phyloP scores from a whole-genome alignment of 2,888 invertebrate genomes.

The Drosophila mayaguana region DNA sequence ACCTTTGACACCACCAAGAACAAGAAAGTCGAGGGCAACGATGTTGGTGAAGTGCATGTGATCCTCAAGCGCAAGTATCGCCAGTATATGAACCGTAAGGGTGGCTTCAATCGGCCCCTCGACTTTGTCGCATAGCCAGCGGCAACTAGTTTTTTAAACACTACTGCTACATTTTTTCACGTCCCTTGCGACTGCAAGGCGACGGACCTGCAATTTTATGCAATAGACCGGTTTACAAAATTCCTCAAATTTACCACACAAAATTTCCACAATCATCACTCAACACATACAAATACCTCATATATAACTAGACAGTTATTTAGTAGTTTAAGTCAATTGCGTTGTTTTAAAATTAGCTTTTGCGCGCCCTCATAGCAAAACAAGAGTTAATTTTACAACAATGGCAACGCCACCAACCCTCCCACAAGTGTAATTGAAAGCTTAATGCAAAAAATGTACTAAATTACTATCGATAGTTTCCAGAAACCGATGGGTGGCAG shows the following conservation, averaged over 20 bases:
- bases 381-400: slow-evolving; percentile 74
- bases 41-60: slow-evolving; percentile 97
- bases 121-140: slow-evolving; percentile 94
- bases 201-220: slow-evolving; percentile 85
- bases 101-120: slow-evolving; percentile 98
- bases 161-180: slow-evolving; percentile 68
- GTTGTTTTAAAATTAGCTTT: slow-evolving; percentile 72
- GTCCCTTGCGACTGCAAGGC: slow-evolving; percentile 55
- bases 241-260: slow-evolving; percentile 73
- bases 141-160: slow-evolving; percentile 48
- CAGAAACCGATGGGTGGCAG: slow-evolving; percentile 18
- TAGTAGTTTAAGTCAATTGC: slow-evolving; percentile 71
- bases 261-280: slow-evolving; percentile 82
- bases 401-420: slow-evolving; percentile 53
- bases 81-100: slow-evolving; percentile 99
- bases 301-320: slow-evolving; percentile 68
- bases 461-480: slow-evolving; percentile 17
- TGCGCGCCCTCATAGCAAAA: slow-evolving; percentile 25
- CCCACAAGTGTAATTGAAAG: slow-evolving; percentile 70
- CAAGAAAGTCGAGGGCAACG: slow-evolving; percentile 97
- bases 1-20: slow-evolving; percentile 98
- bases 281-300: slow-evolving; percentile 63
- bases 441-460: slow-evolving; percentile 28
- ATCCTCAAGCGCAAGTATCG: slow-evolving; percentile 98
- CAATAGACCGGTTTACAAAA: slow-evolving; percentile 86